phyloP scores from a whole-genome alignment of 2,888 invertebrate genomes.

The Tipula vernalis region DNA sequence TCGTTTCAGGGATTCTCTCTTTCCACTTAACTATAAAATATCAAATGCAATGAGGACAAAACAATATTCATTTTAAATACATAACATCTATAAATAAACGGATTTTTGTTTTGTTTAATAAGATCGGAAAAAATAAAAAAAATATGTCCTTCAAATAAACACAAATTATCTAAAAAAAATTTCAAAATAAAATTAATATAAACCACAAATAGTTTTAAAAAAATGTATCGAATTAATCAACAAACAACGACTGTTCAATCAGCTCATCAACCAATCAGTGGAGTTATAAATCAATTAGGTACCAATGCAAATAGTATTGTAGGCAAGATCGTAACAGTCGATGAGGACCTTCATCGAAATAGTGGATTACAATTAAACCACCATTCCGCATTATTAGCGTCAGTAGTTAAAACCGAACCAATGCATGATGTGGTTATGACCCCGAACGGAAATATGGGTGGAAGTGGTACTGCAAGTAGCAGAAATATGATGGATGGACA shows the following conservation, averaged over 20 bases:
- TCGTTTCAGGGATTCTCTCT: neutral
- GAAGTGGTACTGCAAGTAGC: neutral
- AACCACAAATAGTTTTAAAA: neutral
- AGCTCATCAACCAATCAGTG: neutral
- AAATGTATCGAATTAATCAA: neutral
- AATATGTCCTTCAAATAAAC: neutral
- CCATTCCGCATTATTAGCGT: neutral
- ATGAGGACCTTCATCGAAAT: neutral
- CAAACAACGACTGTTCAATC: neutral
- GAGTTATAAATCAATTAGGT: neutral
- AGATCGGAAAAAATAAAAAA: neutral
- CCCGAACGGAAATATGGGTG: neutral
- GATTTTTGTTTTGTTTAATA: neutral
- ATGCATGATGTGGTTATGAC: neutral
- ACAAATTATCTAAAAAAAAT: neutral
- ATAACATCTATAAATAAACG: neutral
- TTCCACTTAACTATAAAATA: neutral
- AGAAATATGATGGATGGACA: neutral
- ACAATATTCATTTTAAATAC: neutral
- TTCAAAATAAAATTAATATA: neutral
- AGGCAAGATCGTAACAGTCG: neutral
- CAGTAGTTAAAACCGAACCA: conserved; percentile 5
- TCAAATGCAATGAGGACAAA: neutral
- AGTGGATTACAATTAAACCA: neutral
- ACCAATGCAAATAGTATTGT: neutral